Evolutionary conservation across 2,113 vertebrate genomes (phyloP).

Genomic region (Semicossyphus pulcher): DNA sequence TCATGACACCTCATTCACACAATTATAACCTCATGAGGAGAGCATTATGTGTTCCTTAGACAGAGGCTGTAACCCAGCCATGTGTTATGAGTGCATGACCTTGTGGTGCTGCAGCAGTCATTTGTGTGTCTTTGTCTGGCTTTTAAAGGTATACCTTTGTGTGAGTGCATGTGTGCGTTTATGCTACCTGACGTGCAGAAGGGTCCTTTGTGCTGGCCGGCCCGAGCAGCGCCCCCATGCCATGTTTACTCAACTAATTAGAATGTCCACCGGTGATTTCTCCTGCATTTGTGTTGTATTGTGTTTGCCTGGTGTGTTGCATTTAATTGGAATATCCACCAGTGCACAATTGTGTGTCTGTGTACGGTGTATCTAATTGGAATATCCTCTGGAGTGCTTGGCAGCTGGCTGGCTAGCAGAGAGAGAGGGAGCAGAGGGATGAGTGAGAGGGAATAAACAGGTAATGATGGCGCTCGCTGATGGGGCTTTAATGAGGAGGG

Average conservation of each 20-base stretch:
- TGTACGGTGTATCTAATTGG: constrained; percentile 74
- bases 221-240: background rate
- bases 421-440: constrained; percentile 59
- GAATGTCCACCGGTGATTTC: constrained; percentile 50
- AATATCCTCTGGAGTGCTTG: constrained; percentile 73
- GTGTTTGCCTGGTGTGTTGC: constrained; percentile 51
- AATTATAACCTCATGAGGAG: background rate
- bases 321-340: constrained; percentile 72
- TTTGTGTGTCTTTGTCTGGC: background rate
- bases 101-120: constrained; percentile 1
- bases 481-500: constrained; percentile 75
- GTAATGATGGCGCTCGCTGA: constrained; percentile 78
- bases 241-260: constrained; percentile 67
- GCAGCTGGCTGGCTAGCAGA: constrained; percentile 73
- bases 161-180: background rate
- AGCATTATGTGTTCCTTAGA: background rate
- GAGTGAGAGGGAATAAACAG: constrained; percentile 70
- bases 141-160: background rate
- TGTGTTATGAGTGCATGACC: background rate
- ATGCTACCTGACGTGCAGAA: background rate
- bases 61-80: background rate
- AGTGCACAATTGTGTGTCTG: constrained; percentile 57
- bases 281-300: constrained; percentile 23
- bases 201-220: background rate
- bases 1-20: background rate